phyloP scores from a whole-genome alignment of 1,140 invertebrate genomes.

The Drosophila sulfurigaster region DNA sequence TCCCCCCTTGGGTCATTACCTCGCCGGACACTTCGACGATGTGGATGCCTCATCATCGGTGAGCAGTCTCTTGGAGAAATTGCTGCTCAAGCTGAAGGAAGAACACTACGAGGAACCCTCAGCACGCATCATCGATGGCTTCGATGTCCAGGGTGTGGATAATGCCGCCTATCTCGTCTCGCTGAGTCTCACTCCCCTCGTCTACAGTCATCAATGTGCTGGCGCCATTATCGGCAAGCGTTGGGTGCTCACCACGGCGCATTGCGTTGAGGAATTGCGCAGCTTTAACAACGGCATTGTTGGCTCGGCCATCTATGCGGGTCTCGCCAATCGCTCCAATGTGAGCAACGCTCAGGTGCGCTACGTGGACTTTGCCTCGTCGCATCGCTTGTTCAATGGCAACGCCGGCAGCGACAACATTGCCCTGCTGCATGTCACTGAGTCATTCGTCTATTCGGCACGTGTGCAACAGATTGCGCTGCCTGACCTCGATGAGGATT shows the following conservation, averaged over 20 bases:
- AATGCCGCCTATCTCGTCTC: slow-evolving; percentile 87
- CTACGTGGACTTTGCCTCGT: slow-evolving; percentile 67
- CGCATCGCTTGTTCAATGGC: slow-evolving; percentile 66
- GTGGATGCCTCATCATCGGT: not conserved
- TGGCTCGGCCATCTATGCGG: slow-evolving; percentile 66
- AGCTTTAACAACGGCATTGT: slow-evolving; percentile 50
- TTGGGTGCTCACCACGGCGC: slow-evolving; percentile 87
- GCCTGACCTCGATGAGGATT: slow-evolving; percentile 63
- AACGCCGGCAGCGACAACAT: slow-evolving; percentile 76
- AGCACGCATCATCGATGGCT: slow-evolving; percentile 63
- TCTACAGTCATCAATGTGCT: slow-evolving; percentile 87
- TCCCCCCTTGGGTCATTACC: slow-evolving; percentile 42
- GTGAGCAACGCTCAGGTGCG: slow-evolving; percentile 66
- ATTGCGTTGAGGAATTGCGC: slow-evolving; percentile 82
- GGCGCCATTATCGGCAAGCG: slow-evolving; percentile 87
- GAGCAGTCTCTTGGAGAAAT: slow-evolving; percentile 16
- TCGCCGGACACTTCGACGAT: slow-evolving; percentile 32
- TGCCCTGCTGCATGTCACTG: slow-evolving; percentile 66
- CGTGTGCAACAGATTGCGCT: slow-evolving; percentile 64
- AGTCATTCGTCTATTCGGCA: slow-evolving; percentile 65
- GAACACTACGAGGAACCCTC: slow-evolving; percentile 35
- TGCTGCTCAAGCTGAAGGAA: not conserved
- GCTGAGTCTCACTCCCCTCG: slow-evolving; percentile 84
- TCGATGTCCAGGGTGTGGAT: slow-evolving; percentile 71
- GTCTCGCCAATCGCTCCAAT: slow-evolving; percentile 67